Evolutionary conservation across 2,797 vertebrate genomes (phyloP).

Genomic region (Epinephelus malabaricus): DNA sequence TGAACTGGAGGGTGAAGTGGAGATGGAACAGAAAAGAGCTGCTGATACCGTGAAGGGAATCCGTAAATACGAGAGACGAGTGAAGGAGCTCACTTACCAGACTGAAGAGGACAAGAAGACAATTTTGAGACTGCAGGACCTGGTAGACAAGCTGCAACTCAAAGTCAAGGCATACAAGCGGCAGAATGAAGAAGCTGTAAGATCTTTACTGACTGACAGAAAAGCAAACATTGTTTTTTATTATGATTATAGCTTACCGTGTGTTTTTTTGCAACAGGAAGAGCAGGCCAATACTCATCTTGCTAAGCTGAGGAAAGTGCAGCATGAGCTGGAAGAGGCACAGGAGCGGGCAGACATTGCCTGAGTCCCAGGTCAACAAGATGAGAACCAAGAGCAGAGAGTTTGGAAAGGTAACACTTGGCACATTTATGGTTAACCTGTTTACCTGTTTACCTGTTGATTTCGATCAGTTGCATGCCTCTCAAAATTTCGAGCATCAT

Average conservation of each 20-base stretch:
- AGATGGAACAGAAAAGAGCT: conserved; percentile 84
- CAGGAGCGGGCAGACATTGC: conserved; percentile 67
- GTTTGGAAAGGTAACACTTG: conserved; percentile 78
- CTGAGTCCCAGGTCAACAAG: conserved; percentile 71
- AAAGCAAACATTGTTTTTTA: background rate
- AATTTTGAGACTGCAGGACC: conserved; percentile 87
- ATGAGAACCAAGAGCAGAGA: conserved; percentile 69
- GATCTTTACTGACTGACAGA: conserved; percentile 44
- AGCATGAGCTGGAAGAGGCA: conserved; percentile 72
- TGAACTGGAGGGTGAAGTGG: conserved; percentile 87
- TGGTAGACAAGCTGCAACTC: conserved; percentile 90
- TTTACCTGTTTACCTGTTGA: no score
- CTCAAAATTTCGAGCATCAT: no score
- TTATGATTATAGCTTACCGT: background rate
- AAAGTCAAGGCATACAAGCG: conserved; percentile 91
- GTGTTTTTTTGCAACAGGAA: conserved; percentile 41
- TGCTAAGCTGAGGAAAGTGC: conserved; percentile 64
- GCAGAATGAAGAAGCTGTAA: conserved; percentile 90
- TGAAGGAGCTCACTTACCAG: conserved; percentile 69
- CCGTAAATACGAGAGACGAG: conserved; percentile 63
- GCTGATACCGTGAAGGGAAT: conserved; percentile 75
- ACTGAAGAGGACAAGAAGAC: conserved; percentile 91
- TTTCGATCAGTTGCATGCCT: no score
- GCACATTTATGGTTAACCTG: background rate
- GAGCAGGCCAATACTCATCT: conserved; percentile 57